phyloP scores from a whole-genome alignment of 2,797 vertebrate genomes.

The Dallia pectoralis region DNA sequence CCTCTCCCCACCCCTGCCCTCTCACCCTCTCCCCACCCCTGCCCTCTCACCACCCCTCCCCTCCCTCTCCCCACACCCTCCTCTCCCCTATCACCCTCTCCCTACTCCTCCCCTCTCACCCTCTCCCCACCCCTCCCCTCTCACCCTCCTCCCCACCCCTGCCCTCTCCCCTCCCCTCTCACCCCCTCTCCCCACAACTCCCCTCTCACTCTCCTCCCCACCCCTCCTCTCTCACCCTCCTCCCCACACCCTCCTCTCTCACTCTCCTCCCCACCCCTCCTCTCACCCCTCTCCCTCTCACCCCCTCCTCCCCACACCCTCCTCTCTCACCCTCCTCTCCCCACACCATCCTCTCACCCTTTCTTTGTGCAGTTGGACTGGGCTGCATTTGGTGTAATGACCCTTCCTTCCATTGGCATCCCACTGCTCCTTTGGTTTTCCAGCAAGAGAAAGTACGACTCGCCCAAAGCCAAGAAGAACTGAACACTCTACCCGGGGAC shows the following conservation, averaged over 20 bases:
- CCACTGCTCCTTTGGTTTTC: conserved; percentile 95
- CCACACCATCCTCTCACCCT: not conserved
- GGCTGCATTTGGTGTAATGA: conserved; percentile 97
- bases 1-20: not conserved
- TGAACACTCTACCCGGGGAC: conserved; percentile 49
- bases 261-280: not conserved
- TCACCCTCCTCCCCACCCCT: not conserved
- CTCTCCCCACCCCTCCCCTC: not conserved
- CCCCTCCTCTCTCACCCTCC: no score
- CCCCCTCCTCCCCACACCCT: not conserved
- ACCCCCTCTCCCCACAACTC: not conserved
- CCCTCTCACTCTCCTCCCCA: no score
- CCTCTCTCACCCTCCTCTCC: not conserved
- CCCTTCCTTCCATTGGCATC: conserved; percentile 93
- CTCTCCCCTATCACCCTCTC: not conserved
- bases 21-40: conserved; percentile 1
- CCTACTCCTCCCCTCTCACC: not conserved
- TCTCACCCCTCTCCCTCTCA: not conserved
- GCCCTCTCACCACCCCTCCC: not conserved
- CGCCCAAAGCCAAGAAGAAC: conserved; percentile 92
- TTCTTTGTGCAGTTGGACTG: conserved; percentile 84
- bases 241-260: not conserved
- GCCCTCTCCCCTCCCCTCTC: not conserved
- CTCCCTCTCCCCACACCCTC: not conserved
- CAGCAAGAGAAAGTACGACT: conserved; percentile 95